Percentiles rank a stretch among this genome's conserved stretches.
phyloP scores from a whole-genome alignment of 2,797 vertebrate species.

The Selene dorsalis region DNA sequence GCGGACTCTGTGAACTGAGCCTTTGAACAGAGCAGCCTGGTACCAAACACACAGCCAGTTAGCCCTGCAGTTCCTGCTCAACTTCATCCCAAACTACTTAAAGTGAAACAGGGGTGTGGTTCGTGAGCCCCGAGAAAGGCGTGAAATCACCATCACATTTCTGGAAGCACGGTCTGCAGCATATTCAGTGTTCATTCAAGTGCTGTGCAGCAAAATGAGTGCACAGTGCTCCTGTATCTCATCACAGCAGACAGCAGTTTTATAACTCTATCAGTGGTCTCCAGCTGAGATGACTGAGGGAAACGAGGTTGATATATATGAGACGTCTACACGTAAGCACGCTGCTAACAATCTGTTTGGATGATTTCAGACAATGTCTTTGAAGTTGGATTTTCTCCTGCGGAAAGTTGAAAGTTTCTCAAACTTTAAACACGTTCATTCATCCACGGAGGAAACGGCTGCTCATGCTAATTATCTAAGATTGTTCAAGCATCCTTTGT shows the following conservation, averaged over 20 bases:
- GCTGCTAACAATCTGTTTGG: not conserved
- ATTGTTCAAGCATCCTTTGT: constrained; percentile 6
- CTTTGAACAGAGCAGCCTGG: constrained; percentile 34
- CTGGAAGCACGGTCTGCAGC: constrained; percentile 23
- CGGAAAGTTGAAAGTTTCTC: constrained; percentile 14
- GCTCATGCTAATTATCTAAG: constrained; percentile 12
- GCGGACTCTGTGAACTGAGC: constrained; percentile 29
- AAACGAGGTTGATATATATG: constrained; percentile 27
- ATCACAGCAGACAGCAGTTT: constrained; percentile 18
- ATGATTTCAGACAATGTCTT: constrained; percentile 14
- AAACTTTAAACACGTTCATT: constrained; percentile 17
- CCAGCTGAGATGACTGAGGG: constrained; percentile 23
- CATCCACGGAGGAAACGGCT: constrained; percentile 5
- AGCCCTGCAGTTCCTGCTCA: constrained; percentile 13
- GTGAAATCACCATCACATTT: constrained; percentile 31
- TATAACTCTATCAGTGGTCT: constrained; percentile 9
- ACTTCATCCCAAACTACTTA: not conserved
- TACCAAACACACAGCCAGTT: not conserved
- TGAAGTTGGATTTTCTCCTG: constrained; percentile 28
- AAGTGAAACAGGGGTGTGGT: constrained; percentile 1
- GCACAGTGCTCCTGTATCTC: constrained; percentile 33
- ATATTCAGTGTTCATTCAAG: constrained; percentile 12
- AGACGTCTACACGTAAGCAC: constrained; percentile 7
- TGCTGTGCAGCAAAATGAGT: not conserved
- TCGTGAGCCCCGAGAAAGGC: constrained; percentile 3